Conservation (phyloP, 1,140 invertebrate genomes). For the Polypedilum vanderplanki region DNA sequence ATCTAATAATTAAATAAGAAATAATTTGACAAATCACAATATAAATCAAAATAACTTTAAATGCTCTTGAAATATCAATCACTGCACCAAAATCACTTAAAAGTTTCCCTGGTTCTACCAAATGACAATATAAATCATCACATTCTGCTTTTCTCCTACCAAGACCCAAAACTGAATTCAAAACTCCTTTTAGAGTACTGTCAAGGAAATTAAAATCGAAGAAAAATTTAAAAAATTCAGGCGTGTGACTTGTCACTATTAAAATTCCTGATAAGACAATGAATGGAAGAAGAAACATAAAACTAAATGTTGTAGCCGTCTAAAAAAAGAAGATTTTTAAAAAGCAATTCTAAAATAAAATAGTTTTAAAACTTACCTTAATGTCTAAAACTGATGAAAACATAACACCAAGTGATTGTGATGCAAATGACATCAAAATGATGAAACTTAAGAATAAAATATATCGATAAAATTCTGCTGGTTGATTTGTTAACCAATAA, state of each 20-base stretch:
- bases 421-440: conserved; percentile 50
- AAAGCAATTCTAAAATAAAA: not conserved
- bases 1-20: too few species aligned
- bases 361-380: not conserved
- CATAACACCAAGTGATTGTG: conserved; percentile 45
- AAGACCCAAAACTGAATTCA: conserved; percentile 54
- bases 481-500: conserved; percentile 54
- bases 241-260: conserved; percentile 54
- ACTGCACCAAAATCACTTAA: conserved; percentile 44
- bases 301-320: conserved; percentile 58
- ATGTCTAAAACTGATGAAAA: not conserved
- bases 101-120: conserved; percentile 50
- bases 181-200: conserved; percentile 52
- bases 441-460: conserved; percentile 50
- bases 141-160: conserved; percentile 50
- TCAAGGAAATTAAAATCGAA: conserved; percentile 57
- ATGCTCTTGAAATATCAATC: not conserved
- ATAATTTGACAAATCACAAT: conserved; percentile 37
- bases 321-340: conserved; percentile 40
- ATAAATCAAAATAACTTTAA: not conserved
- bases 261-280: conserved; percentile 57
- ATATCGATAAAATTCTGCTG: conserved; percentile 47
- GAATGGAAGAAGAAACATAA: conserved; percentile 53
- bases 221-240: conserved; percentile 77
- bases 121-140: conserved; percentile 53